These are phyloP conservation scores for Meles meles DNA, from an alignment of 2,113 vertebrate species.

Conservation along the genomic window DNA sequence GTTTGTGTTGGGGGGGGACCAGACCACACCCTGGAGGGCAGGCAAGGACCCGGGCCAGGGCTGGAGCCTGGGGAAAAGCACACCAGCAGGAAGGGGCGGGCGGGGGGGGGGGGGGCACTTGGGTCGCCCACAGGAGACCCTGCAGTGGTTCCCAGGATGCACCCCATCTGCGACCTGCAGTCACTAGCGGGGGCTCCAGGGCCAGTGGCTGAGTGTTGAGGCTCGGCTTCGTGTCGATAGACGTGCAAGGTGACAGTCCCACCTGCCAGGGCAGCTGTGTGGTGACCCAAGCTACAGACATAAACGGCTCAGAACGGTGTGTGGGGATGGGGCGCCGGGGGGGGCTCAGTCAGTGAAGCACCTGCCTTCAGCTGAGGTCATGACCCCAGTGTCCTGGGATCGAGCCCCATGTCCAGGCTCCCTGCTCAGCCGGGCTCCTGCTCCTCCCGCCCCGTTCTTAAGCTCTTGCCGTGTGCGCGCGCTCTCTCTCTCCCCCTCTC, in stretches of 20 bases:
- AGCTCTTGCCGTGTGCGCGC: rapidly evolving
- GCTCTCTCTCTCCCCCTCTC: too few relatives aligned
- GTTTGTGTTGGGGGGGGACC: too few relatives aligned
- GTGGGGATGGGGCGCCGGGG: background rate
- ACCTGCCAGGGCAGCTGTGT: background rate
- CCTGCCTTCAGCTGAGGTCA: background rate
- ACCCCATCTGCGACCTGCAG: rapidly evolving
- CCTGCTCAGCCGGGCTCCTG: background rate
- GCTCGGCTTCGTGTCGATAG: background rate
- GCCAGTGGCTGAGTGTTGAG: background rate
- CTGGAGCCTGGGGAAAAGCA: rapidly evolving
- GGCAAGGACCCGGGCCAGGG: background rate
- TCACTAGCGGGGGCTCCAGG: background rate
- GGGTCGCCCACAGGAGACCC: background rate
- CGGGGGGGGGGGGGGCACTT: too few relatives aligned
- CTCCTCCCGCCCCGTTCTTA: background rate
- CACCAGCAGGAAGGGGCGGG: too few relatives aligned
- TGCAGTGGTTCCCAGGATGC: background rate
- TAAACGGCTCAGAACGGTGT: background rate
- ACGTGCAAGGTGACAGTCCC: background rate
- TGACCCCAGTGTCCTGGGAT: background rate
- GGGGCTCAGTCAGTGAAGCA: background rate
- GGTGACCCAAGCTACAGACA: background rate
- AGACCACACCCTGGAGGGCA: background rate
- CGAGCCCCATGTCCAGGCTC: background rate